Conservation (phyloP, 2,888 invertebrate species). For the Philhelius pedissequus region DNA sequence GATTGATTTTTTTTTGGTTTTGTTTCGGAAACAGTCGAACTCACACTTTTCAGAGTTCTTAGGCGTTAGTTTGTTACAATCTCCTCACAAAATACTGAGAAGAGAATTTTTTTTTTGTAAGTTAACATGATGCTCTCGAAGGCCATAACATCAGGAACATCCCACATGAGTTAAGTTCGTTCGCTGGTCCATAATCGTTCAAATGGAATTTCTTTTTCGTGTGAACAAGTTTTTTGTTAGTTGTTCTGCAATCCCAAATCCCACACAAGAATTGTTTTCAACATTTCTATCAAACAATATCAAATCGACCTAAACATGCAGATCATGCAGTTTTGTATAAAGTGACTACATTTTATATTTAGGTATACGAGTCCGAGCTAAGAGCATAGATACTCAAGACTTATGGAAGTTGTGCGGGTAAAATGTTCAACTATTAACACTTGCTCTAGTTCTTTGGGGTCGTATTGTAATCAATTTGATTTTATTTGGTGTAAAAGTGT, state of each 20-base stretch:
- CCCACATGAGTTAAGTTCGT: constrained; percentile 39
- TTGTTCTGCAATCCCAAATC: constrained; percentile 12
- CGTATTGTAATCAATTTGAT: not conserved
- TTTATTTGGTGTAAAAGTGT: not conserved
- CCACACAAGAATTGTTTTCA: constrained; percentile 45
- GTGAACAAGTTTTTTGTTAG: constrained; percentile 3
- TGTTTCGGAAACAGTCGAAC: not conserved
- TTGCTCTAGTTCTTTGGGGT: constrained; percentile 36
- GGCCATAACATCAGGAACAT: constrained; percentile 49
- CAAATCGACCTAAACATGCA: constrained; percentile 40
- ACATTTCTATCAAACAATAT: constrained; percentile 54
- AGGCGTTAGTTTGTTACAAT: not conserved
- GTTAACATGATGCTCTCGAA: not conserved
- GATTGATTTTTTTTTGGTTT: not conserved
- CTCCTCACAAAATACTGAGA: not conserved
- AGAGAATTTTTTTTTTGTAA: not conserved
- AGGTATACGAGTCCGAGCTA: too few species aligned
- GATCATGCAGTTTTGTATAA: constrained; percentile 26
- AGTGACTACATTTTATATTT: too few species aligned
- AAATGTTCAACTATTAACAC: constrained; percentile 45
- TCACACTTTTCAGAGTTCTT: constrained; percentile 17
- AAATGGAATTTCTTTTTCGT: constrained; percentile 26
- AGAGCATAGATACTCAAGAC: too few species aligned
- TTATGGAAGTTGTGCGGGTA: constrained; percentile 6
- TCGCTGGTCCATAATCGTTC: constrained; percentile 23